Evolutionary conservation across 2,888 invertebrate species (phyloP).

Genomic region (Drosophila crucigera): DNA sequence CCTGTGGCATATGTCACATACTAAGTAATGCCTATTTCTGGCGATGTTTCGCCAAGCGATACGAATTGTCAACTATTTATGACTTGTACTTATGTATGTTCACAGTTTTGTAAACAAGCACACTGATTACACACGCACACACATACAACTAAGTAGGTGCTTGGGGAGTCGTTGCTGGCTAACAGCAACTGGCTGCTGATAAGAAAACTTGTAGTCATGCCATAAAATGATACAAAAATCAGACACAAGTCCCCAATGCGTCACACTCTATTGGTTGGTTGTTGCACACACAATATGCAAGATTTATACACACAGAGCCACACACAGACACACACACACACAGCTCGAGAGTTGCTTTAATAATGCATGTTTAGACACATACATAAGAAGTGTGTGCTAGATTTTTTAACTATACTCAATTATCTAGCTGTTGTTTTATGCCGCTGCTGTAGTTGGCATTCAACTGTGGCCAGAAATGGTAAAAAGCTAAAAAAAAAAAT

Average conservation of each 20-base stretch:
- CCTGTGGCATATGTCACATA: constrained; percentile 42
- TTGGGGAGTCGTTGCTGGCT: constrained; percentile 8
- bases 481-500: background rate
- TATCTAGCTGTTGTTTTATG: constrained; percentile 12
- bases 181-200: constrained; percentile 17
- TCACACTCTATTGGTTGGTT: constrained; percentile 5
- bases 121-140: constrained; percentile 53
- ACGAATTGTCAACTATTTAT: constrained; percentile 45
- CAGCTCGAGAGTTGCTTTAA: constrained; percentile 23
- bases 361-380: constrained; percentile 21
- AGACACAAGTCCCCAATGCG: constrained; percentile 15
- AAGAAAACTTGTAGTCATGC: constrained; percentile 25
- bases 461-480: constrained; percentile 20
- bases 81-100: constrained; percentile 38
- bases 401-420: constrained; percentile 19
- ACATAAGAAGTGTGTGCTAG: constrained; percentile 7
- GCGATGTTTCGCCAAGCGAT: constrained; percentile 41
- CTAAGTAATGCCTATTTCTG: constrained; percentile 68
- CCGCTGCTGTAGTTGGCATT: constrained; percentile 8
- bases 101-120: constrained; percentile 52
- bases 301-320: background rate
- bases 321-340: background rate
- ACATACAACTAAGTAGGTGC: constrained; percentile 2
- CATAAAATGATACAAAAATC: background rate
- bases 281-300: constrained; percentile 23